Base-by-base conservation (phyloP, 2,888 invertebrate genomes). In the Drosophila quinaria region DNA sequence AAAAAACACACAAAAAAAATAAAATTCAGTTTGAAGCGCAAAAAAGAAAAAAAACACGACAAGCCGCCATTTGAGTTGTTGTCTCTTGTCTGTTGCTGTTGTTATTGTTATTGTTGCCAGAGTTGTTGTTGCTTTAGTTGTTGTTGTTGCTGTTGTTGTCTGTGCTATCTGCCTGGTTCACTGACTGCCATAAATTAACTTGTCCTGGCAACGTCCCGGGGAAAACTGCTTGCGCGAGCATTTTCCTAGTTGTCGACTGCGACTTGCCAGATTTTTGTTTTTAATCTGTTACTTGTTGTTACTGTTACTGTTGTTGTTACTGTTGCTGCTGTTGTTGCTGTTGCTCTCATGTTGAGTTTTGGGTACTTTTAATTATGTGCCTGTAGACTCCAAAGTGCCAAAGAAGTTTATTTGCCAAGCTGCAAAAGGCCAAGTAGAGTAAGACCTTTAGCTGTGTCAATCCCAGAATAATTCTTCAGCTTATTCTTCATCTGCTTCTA, bases 181-280 rank as follows among this genome's bases (percentile, higher is more conserved):
- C 64, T 89, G 81, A 73, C 80, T 87, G 86, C 89, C 85, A 86
- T 86, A 89, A 86, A 86, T 86, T 86, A 86, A 87, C 79, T 89
- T 84, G 84, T 76, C 84, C 73, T 73, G 78, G 71, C 77, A 82
- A 72, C 67, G 29, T 25, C 25, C 25, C 6, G 29, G n/a, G 59
- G 61, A 50, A 71, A 74, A 71, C 65, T 73, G 78, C 78, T 74
- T 69, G 65, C 65, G 61, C 60, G 13, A 52, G 68, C 75, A 70
- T 65, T 81, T 81, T 69, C 70, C 77, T 70, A 66, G 63, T 74
- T 77, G 63, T 65, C 73, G 65, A 70, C 73, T 66, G 52, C 60
- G 47, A 63, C 73, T 73, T 78, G 80, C 79, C 79, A 76, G 79
- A 79, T 79, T 80, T 79, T 79, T 76, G 79, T 77, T 79, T 80